Percentiles rank a stretch among this genome's conserved stretches.
Conservation (phyloP, 1,140 invertebrate genomes). For the Lineus longissimus region DNA sequence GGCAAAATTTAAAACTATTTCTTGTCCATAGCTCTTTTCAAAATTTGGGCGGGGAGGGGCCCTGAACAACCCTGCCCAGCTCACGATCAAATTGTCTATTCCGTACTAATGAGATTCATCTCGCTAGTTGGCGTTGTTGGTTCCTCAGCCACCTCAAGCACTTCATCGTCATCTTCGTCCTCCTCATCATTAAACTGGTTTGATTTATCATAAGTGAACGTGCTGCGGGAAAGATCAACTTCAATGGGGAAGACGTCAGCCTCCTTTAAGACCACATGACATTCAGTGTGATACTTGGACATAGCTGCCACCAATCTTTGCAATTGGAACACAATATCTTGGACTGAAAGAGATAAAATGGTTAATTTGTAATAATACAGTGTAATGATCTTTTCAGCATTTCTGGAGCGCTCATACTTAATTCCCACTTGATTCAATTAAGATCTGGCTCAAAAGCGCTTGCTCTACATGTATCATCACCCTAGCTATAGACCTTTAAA, state of each 20-base stretch:
- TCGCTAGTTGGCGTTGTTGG: background rate
- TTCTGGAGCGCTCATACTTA: too few relatives aligned
- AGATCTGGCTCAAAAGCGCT: too few relatives aligned
- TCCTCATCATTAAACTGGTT: conserved; percentile 47
- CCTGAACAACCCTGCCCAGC: too few relatives aligned
- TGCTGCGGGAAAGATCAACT: conserved; percentile 86
- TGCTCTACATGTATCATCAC: too few relatives aligned
- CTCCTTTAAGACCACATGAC: conserved; percentile 64
- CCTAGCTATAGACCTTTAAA: too few relatives aligned
- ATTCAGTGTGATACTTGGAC: conserved; percentile 68
- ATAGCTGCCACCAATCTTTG: conserved; percentile 75
- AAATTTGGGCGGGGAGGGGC: too few relatives aligned
- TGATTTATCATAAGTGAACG: conserved; percentile 63
- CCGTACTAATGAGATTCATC: conserved; percentile 39
- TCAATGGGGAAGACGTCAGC: conserved; percentile 90
- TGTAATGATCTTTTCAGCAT: background rate
- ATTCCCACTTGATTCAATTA: too few relatives aligned
- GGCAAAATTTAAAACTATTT: too few relatives aligned
- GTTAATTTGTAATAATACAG: background rate
- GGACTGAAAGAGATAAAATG: conserved; percentile 62
- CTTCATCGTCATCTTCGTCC: conserved; percentile 46
- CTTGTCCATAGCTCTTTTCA: too few relatives aligned
- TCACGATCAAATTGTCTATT: conserved; percentile 27
- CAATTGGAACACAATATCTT: conserved; percentile 83
- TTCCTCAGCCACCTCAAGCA: conserved; percentile 9